phyloP scores from a whole-genome alignment of 2,888 invertebrate genomes.

The Dichetophora obliterata region DNA sequence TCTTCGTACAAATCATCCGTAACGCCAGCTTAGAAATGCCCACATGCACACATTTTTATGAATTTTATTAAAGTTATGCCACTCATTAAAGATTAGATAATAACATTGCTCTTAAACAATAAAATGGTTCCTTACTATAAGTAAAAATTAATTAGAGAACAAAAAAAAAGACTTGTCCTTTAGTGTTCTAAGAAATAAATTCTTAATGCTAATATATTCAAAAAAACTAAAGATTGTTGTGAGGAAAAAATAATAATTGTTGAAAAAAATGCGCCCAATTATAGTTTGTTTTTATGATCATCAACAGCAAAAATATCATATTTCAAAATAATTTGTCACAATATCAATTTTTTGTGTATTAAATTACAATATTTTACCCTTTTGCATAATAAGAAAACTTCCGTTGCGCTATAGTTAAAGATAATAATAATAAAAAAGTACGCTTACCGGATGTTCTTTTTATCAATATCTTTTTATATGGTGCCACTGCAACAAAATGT shows the following conservation, averaged over 20 bases:
- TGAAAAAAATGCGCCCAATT: neutral
- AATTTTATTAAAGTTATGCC: no score
- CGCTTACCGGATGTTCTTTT: slow-evolving; percentile 23
- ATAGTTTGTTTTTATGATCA: slow-evolving; percentile 6
- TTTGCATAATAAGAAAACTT: slow-evolving; percentile 16
- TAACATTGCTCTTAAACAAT: no score
- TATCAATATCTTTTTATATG: neutral
- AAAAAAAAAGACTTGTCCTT: no score
- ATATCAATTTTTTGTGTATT: neutral
- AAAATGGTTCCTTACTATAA: no score
- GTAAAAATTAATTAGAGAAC: no score
- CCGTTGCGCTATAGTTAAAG: neutral
- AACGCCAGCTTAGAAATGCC: no score
- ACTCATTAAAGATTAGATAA: no score
- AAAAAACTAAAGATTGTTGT: neutral
- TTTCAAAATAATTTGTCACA: slow-evolving; percentile 9
- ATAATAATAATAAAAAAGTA: neutral
- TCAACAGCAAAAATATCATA: neutral
- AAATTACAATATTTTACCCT: neutral
- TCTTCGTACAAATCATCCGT: no score
- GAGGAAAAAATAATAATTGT: neutral
- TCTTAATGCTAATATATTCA: no score
- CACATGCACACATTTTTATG: no score
- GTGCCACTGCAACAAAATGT: neutral
- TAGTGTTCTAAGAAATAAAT: no score